A percentile compares a stretch with the other conserved stretches of the same genome.
Evolutionary conservation across 2,888 invertebrate species (phyloP).

Genomic region (Smittia sp.): DNA sequence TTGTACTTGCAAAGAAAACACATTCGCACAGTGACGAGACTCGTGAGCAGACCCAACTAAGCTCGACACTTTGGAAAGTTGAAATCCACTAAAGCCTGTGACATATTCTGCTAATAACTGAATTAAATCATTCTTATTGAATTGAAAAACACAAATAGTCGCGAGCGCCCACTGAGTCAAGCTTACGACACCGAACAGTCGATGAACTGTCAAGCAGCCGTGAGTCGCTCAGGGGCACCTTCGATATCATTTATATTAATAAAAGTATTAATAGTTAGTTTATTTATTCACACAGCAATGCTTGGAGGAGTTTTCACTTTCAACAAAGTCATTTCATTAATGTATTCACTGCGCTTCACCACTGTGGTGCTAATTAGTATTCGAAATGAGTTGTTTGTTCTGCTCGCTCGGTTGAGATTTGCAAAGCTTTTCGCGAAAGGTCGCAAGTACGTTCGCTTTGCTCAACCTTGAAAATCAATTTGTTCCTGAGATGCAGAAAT

Average conservation of each 20-base stretch:
- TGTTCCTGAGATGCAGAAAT: constrained; percentile 4
- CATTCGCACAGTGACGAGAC: not conserved
- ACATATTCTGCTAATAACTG: not conserved
- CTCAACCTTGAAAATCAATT: not conserved
- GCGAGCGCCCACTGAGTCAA: too few relatives aligned
- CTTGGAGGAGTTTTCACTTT: not conserved
- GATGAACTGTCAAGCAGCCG: not conserved
- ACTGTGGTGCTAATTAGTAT: not conserved
- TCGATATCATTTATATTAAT: not conserved
- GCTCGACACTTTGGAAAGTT: not conserved
- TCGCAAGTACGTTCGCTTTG: not conserved
- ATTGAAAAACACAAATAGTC: not conserved
- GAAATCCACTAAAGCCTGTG: not conserved
- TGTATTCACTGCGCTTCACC: not conserved
- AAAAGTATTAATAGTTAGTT: not conserved
- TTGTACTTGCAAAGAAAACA: constrained; percentile 27
- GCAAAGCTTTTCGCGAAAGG: not conserved
- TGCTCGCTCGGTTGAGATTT: not conserved
- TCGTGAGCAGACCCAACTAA: not conserved
- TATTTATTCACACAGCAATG: not conserved
- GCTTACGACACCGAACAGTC: not conserved
- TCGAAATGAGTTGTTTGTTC: not conserved
- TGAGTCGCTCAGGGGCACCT: not conserved
- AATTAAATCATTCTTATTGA: not conserved
- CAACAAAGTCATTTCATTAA: not conserved